Evolutionary conservation across 1,140 invertebrate species (phyloP), one percentile per base, ranked within the genome.

Genomic region (Drosophila carrolli): DNA sequence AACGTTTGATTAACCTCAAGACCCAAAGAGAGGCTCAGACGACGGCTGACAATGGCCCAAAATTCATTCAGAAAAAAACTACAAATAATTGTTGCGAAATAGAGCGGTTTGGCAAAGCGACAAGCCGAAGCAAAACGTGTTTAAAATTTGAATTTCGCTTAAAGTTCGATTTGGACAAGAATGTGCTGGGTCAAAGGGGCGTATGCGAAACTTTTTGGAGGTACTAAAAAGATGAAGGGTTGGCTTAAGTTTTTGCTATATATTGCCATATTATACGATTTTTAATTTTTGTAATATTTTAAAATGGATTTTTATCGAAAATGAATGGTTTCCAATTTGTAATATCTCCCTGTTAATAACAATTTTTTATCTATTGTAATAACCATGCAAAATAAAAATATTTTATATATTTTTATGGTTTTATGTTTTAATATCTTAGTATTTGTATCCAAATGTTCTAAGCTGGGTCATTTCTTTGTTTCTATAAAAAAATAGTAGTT

Each of bases 1-100:
- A 88, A 70, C 60, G 79, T 80, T 86, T 83, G 83, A 86, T 83
- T 86, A 88, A 88, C 79, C 83, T 88, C 78, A 86, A 86, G 71
- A 86, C 78, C 44, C 57, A 40, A 75, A 86, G 82, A 73, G 61
- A 65, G 55, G 43, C 66, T 53, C 67, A 55, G 16, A 46, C 44
- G 48, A 48, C 23, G 43, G 41, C 72, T 83, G 84, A 89, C 84
- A 78, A 68, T 89, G 84, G 84, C 84, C 80, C 73, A 71, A 84
- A 81, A 89, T 61, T 74, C 73, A 80, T 74, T 84, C 51, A 60
- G 66, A 47, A 73, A 77, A 35, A 57, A 75, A 70, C 58, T 44
- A 63, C 60, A 68, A 75, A 83, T 80, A 84, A 89, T 67, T 77
- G 57, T 88, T 88, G 83, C 84, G 83, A 88, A 88, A 88, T 89